phyloP scores from a whole-genome alignment of 2,888 invertebrate genomes.

The Amiota communis region DNA sequence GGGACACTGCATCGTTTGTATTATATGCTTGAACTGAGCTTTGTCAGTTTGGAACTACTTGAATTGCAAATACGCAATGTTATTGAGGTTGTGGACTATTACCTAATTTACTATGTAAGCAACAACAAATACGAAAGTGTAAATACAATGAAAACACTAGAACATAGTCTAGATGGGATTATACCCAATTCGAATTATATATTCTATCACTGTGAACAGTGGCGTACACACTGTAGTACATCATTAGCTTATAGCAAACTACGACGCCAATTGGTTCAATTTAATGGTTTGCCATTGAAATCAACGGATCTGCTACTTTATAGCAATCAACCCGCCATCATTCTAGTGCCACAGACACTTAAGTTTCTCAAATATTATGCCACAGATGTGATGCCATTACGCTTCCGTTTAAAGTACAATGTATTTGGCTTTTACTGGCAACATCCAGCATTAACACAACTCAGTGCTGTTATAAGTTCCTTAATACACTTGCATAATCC shows the following conservation, averaged over 20 bases:
- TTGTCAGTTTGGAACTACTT: constrained; percentile 75
- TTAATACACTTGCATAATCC: constrained; percentile 72
- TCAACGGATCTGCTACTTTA: constrained; percentile 77
- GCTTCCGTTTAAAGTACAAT: constrained; percentile 78
- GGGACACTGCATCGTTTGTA: constrained; percentile 74
- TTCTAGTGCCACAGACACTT: constrained; percentile 77
- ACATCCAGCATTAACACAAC: constrained; percentile 77
- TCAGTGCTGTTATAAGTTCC: constrained; percentile 70
- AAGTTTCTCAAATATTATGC: constrained; percentile 81
- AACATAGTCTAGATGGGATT: constrained; percentile 59
- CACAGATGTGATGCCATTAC: constrained; percentile 56
- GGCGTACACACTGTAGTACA: constrained; percentile 55
- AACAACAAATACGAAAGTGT: constrained; percentile 31
- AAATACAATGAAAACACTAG: constrained; percentile 61
- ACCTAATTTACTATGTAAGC: constrained; percentile 74
- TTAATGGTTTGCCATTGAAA: constrained; percentile 52
- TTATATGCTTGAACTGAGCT: constrained; percentile 75
- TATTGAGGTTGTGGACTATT: constrained; percentile 78
- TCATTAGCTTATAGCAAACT: constrained; percentile 60
- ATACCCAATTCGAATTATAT: constrained; percentile 53
- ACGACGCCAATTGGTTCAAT: constrained; percentile 53
- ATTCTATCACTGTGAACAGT: constrained; percentile 52
- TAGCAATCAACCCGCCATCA: constrained; percentile 76
- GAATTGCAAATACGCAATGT: constrained; percentile 79
- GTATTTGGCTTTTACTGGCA: constrained; percentile 82